These are phyloP conservation scores for Lypha dubia DNA, from an alignment of 2,888 invertebrate species.

Conservation along the genomic window DNA sequence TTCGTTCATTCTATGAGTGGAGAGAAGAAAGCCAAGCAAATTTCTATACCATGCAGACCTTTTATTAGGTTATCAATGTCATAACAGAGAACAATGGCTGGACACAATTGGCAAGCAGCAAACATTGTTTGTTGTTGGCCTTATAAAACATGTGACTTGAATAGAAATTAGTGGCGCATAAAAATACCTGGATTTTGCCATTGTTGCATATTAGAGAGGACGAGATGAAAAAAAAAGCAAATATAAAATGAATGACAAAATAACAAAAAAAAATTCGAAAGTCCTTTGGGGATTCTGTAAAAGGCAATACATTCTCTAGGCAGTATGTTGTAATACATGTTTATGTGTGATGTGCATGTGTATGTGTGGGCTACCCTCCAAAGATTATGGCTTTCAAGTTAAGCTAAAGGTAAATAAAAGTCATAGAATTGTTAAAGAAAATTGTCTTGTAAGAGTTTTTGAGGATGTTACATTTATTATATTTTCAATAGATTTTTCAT, in stretches of 20 bases:
- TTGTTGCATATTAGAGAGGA: conserved; percentile 56
- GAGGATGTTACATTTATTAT: conserved; percentile 62
- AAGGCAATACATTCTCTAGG: background rate
- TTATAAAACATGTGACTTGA: conserved; percentile 67
- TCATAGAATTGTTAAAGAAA: conserved; percentile 55
- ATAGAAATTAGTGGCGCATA: conserved; percentile 71
- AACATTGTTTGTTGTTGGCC: conserved; percentile 62
- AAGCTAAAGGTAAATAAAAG: conserved; percentile 64
- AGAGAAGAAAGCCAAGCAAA: conserved; percentile 9
- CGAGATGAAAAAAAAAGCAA: background rate
- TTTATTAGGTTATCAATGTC: conserved; percentile 71
- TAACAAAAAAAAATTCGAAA: conserved; percentile 48
- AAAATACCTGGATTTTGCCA: conserved; percentile 64
- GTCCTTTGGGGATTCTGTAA: conserved; percentile 56
- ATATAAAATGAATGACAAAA: conserved; percentile 18
- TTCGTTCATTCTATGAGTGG: background rate
- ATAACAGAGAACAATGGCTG: conserved; percentile 62
- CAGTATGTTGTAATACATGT: background rate
- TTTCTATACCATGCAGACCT: conserved; percentile 48
- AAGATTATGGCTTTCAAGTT: conserved; percentile 47
- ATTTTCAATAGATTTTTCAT: conserved; percentile 67
- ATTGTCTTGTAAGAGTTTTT: conserved; percentile 42
- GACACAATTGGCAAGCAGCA: conserved; percentile 69
- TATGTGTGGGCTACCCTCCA: background rate
- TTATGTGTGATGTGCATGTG: background rate